Evolutionary conservation across 2,888 invertebrate genomes (phyloP).

Genomic region (Lacanobia wlatinum): DNA sequence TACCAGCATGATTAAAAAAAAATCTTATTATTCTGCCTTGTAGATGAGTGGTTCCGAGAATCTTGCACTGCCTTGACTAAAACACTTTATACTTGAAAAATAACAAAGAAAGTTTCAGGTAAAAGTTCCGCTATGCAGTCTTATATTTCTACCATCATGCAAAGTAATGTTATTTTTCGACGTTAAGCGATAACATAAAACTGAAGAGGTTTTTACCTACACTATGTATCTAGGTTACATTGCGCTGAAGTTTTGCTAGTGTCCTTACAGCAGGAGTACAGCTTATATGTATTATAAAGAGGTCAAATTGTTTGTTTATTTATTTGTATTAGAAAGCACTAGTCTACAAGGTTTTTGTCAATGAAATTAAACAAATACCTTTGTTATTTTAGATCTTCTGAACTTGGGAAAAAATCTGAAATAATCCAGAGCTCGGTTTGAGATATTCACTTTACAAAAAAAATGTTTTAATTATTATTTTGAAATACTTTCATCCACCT

Average conservation of each 20-base stretch:
- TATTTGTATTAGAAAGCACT: no score
- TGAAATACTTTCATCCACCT: no score
- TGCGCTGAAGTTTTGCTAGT: constrained; percentile 1
- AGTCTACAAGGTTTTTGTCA: no score
- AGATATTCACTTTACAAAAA: no score
- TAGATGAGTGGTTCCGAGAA: not conserved
- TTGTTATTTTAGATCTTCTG: no score
- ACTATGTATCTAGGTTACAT: constrained; percentile 4
- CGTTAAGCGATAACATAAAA: constrained; percentile 18
- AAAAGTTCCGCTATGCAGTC: constrained; percentile 14
- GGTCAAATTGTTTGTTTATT: not conserved
- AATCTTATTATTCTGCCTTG: not conserved
- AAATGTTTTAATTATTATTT: no score
- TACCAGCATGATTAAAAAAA: no score
- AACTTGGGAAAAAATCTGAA: no score
- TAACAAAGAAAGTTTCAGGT: not conserved
- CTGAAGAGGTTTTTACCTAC: constrained; percentile 19
- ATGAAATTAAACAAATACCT: no score
- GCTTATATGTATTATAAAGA: not conserved
- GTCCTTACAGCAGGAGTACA: not conserved
- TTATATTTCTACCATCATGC: constrained; percentile 18
- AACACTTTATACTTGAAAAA: constrained; percentile 13
- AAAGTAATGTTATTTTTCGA: constrained; percentile 26
- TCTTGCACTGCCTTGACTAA: not conserved
- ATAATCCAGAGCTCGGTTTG: no score